phyloP scores from a whole-genome alignment of 2,797 vertebrate species.

The Ceryle rudis region DNA sequence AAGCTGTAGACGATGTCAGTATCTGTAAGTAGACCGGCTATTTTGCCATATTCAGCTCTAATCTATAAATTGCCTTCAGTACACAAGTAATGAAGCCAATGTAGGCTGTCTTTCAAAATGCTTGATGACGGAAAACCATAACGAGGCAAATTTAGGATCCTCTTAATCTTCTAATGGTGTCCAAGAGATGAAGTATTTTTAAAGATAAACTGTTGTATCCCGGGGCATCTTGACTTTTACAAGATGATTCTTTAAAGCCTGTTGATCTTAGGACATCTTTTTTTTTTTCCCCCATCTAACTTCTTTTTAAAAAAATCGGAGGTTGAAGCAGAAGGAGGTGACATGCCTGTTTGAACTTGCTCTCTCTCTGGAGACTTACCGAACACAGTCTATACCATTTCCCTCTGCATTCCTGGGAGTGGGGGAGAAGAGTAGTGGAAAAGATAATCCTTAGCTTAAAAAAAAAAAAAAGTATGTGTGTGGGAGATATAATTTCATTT shows the following conservation, averaged over 20 bases:
- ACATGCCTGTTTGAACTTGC: conserved; percentile 62
- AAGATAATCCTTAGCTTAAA: background rate
- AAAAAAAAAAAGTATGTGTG: background rate
- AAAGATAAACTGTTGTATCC: conserved; percentile 18
- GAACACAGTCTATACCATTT: background rate
- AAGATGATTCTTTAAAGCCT: background rate
- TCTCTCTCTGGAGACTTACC: background rate
- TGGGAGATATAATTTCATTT: background rate
- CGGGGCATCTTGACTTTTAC: background rate
- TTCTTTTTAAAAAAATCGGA: background rate
- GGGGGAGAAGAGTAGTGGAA: background rate
- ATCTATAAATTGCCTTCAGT: conserved; percentile 54
- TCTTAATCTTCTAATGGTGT: conserved; percentile 19
- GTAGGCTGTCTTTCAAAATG: conserved; percentile 1
- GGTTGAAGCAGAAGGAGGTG: conserved; percentile 39
- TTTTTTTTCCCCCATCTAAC: background rate
- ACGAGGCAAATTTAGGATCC: conserved; percentile 2
- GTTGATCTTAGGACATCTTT: background rate
- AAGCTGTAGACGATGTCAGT: conserved; percentile 13
- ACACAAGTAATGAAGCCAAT: conserved; percentile 10
- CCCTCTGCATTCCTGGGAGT: background rate
- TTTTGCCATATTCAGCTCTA: conserved; percentile 19
- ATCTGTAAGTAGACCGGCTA: conserved; percentile 19
- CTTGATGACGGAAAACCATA: conserved; percentile 40
- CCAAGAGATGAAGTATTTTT: conserved; percentile 18